Percentiles rank a stretch among this genome's conserved stretches.
phyloP scores from a whole-genome alignment of 1,140 invertebrate genomes.

The Drosophila repletoides region DNA sequence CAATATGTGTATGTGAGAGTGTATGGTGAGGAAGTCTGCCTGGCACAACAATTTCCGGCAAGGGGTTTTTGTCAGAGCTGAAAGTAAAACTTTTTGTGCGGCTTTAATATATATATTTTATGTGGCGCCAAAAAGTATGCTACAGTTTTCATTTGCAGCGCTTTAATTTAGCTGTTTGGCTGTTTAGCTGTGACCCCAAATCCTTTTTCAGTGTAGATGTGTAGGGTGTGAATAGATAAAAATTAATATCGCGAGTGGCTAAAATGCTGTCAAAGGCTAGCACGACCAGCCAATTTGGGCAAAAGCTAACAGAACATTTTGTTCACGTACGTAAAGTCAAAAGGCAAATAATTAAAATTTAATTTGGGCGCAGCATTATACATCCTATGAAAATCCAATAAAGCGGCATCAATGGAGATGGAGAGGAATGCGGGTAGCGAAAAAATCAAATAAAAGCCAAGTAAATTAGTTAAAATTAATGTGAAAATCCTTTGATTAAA shows the following conservation, averaged over 20 bases:
- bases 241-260: constrained; percentile 59
- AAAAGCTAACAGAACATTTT: constrained; percentile 29
- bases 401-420: constrained; percentile 2
- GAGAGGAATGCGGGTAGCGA: background rate
- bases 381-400: constrained; percentile 74
- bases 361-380: constrained; percentile 69
- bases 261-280: constrained; percentile 56
- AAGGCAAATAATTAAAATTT: constrained; percentile 71
- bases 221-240: constrained; percentile 52
- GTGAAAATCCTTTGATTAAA: constrained; percentile 73
- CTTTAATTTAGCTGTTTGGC: constrained; percentile 2
- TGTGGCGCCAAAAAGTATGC: constrained; percentile 29
- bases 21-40: constrained; percentile 14
- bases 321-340: constrained; percentile 18
- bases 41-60: constrained; percentile 36
- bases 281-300: constrained; percentile 47
- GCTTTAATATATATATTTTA: constrained; percentile 28
- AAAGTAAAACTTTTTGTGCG: constrained; percentile 44
- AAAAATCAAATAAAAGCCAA: constrained; percentile 49
- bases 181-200: background rate
- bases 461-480: constrained; percentile 71
- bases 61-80: constrained; percentile 24
- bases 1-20: background rate
- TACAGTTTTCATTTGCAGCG: constrained; percentile 22
- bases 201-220: constrained; percentile 2